Percentiles rank a stretch among this genome's conserved stretches.
These are phyloP conservation scores for Amyelois transitella DNA, from an alignment of 1,140 invertebrate species.

Conservation along the genomic window DNA sequence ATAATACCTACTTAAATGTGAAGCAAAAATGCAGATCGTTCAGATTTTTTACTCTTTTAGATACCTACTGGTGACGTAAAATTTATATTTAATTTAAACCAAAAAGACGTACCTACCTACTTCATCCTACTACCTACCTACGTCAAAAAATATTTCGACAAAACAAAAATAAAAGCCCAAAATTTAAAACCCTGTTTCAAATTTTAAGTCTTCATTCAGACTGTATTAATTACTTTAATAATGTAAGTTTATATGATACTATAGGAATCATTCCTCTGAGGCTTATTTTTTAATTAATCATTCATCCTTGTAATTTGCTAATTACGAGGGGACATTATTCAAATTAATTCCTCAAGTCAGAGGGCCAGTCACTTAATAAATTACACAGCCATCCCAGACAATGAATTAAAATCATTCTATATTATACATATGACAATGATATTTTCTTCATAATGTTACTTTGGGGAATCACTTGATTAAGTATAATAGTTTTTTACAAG, in stretches of 20 bases:
- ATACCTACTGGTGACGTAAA: too few relatives aligned
- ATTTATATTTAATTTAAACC: too few relatives aligned
- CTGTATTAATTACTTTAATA: neutral
- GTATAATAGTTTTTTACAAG: too few relatives aligned
- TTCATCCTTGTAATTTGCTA: conserved; percentile 18
- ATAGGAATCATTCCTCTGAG: conserved; percentile 6
- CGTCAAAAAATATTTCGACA: too few relatives aligned
- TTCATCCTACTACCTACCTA: too few relatives aligned
- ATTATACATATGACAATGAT: neutral
- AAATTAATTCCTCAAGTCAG: conserved; percentile 15
- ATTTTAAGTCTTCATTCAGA: neutral
- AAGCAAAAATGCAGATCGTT: too few relatives aligned
- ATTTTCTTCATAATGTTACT: neutral
- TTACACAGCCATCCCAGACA: conserved; percentile 13
- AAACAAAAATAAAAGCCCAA: too few relatives aligned
- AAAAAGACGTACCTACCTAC: too few relatives aligned
- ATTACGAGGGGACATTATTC: conserved; percentile 18
- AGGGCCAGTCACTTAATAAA: conserved; percentile 13
- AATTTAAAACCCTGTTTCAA: too few relatives aligned
- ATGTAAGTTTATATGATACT: neutral
- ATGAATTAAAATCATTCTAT: conserved; percentile 14
- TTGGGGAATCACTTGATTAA: too few relatives aligned
- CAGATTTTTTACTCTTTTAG: too few relatives aligned
- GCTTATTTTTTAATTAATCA: conserved; percentile 16
- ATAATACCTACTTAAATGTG: too few relatives aligned